A percentile compares a stretch with the other conserved stretches of the same genome.
These are phyloP conservation scores for Aricia agestis DNA, from an alignment of 1,140 invertebrate genomes.

Conservation along the genomic window DNA sequence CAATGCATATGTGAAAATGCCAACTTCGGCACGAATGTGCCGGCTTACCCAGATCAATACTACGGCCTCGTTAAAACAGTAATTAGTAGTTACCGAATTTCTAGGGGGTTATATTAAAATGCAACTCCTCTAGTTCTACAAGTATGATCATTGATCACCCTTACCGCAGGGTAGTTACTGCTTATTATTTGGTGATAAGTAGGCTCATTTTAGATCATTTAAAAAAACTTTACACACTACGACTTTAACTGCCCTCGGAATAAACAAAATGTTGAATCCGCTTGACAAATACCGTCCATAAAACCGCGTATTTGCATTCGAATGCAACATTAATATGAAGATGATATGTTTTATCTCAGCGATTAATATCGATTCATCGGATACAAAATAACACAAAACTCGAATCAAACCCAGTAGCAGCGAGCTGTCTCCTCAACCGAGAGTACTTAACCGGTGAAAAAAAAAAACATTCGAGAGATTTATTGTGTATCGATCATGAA, in stretches of 20 bases:
- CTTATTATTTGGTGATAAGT: no score
- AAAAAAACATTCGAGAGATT: conserved; percentile 57
- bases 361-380: conserved; percentile 41
- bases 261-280: not conserved
- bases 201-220: no score
- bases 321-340: not conserved
- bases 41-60: no score
- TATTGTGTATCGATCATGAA: conserved; percentile 66
- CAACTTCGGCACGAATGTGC: no score
- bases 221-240: no score
- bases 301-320: not conserved
- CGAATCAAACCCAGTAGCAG: conserved; percentile 61
- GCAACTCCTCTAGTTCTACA: no score
- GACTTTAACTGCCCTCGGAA: not conserved
- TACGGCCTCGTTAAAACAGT: no score
- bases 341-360: conserved; percentile 13
- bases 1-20: no score
- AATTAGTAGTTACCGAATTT: no score
- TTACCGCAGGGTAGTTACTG: no score
- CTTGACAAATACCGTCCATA: not conserved
- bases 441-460: conserved; percentile 53
- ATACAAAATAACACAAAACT: conserved; percentile 48
- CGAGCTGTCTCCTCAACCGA: conserved; percentile 52
- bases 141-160: no score
- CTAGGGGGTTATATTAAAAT: no score